These are phyloP conservation scores for Hypocryptadius cinnamomeus DNA, from an alignment of 2,113 vertebrate genomes.

Conservation along the genomic window DNA sequence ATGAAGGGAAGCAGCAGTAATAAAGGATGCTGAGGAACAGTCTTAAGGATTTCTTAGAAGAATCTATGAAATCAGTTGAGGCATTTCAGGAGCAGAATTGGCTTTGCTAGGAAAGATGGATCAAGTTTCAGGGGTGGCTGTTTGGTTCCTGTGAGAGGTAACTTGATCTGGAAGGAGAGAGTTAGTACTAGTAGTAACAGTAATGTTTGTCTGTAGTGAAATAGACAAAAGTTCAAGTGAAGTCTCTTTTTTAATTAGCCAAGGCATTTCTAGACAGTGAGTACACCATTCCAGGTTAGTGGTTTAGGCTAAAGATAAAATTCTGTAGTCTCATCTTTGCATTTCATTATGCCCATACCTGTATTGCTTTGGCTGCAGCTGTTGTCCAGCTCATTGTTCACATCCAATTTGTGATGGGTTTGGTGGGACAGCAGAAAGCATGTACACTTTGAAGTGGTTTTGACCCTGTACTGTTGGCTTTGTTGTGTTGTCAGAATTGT, in stretches of 20 bases:
- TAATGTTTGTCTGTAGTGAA: neutral
- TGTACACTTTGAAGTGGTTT: neutral
- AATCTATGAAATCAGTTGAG: neutral
- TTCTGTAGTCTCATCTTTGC: neutral
- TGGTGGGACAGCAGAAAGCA: fast-evolving
- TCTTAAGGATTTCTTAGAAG: neutral
- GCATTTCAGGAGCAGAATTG: neutral
- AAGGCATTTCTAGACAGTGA: neutral
- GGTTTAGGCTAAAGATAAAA: neutral
- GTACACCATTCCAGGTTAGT: neutral
- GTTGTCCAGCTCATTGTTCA: neutral
- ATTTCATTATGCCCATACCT: neutral
- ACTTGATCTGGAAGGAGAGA: neutral
- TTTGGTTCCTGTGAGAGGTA: neutral
- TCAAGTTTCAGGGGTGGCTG: neutral
- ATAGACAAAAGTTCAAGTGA: neutral
- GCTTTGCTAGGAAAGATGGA: neutral
- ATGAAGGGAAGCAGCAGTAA: neutral
- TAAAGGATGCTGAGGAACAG: neutral
- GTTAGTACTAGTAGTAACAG: fast-evolving
- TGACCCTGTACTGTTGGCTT: neutral
- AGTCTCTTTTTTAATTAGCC: neutral
- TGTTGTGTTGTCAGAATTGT: neutral
- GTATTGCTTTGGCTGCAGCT: neutral
- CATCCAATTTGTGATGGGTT: neutral